phyloP scores from a whole-genome alignment of 2,888 invertebrate species.

The Neoascia interrupta region DNA sequence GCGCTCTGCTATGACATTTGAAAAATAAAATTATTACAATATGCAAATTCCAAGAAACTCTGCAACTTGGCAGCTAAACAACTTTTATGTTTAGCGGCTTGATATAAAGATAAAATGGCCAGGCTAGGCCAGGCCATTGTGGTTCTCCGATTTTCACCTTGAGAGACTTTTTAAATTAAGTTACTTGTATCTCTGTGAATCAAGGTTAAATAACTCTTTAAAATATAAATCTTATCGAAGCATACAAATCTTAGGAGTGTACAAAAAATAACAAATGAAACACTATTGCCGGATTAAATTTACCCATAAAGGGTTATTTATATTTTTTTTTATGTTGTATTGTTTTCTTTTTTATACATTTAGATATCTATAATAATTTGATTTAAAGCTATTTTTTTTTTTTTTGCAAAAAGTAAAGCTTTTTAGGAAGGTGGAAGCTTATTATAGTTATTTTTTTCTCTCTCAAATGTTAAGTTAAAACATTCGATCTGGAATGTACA shows the following conservation, averaged over 20 bases:
- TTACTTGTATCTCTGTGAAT: too few species aligned
- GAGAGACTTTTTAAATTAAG: too few species aligned
- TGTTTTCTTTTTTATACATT: slow-evolving; percentile 8
- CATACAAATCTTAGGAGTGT: background rate
- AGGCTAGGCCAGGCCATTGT: too few species aligned
- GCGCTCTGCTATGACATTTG: slow-evolving; percentile 54
- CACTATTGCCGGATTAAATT: slow-evolving; percentile 64
- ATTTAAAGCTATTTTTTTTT: background rate
- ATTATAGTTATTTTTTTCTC: background rate
- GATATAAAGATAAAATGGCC: slow-evolving; percentile 35
- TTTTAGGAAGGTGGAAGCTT: background rate
- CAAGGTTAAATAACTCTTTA: slow-evolving; percentile 56
- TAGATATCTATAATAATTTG: background rate
- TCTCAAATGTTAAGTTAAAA: slow-evolving; percentile 1
- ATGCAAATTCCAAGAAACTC: slow-evolving; percentile 46
- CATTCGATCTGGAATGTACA: background rate
- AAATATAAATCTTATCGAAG: slow-evolving; percentile 3
- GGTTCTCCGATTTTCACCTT: slow-evolving; percentile 38
- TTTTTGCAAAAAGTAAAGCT: too few species aligned
- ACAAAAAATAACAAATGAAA: slow-evolving; percentile 23
- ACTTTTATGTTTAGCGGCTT: slow-evolving; percentile 2
- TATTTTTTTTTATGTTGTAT: slow-evolving; percentile 14
- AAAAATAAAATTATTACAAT: slow-evolving; percentile 37
- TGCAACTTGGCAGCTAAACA: slow-evolving; percentile 19
- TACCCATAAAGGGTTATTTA: slow-evolving; percentile 51